Percentiles rank a stretch among this genome's conserved stretches.
phyloP scores from a whole-genome alignment of 2,113 vertebrate genomes.

The Pimephales promelas region DNA sequence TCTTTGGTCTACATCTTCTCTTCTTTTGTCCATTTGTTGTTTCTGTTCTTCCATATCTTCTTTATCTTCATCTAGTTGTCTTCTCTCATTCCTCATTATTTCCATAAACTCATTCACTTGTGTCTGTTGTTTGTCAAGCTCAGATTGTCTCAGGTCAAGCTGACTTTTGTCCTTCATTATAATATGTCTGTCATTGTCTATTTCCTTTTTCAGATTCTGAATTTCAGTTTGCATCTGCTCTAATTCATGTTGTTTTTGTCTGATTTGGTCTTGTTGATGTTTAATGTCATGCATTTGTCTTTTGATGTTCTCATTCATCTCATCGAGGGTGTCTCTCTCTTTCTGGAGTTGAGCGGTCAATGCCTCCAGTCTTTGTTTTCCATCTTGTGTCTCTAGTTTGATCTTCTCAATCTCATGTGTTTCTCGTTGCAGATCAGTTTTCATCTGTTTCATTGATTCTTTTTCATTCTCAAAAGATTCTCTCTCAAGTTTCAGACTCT shows the following conservation, averaged over 20 bases:
- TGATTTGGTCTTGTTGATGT: conserved; percentile 56
- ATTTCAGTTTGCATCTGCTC: background rate
- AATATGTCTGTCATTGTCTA: background rate
- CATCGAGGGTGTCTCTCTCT: background rate
- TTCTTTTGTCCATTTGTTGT: background rate
- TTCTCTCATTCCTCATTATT: background rate
- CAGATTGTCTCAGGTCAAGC: background rate
- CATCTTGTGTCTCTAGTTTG: background rate
- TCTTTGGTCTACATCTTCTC: background rate
- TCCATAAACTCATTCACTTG: background rate
- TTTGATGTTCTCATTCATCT: conserved; percentile 12
- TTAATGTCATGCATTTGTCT: conserved; percentile 29
- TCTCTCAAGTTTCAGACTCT: background rate
- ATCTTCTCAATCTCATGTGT: conserved; percentile 28
- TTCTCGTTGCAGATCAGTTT: conserved; percentile 29
- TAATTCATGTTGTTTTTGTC: background rate
- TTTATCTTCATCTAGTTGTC: background rate
- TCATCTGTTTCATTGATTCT: conserved; percentile 7
- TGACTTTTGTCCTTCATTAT: background rate
- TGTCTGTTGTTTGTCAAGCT: conserved; percentile 11
- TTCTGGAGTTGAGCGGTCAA: background rate
- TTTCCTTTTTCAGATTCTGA: background rate
- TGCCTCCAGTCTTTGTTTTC: conserved; percentile 2
- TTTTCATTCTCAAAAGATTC: conserved; percentile 4
- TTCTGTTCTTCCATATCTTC: conserved; percentile 8